phyloP scores from a whole-genome alignment of 2,797 vertebrate genomes.

The Masticophis lateralis region DNA sequence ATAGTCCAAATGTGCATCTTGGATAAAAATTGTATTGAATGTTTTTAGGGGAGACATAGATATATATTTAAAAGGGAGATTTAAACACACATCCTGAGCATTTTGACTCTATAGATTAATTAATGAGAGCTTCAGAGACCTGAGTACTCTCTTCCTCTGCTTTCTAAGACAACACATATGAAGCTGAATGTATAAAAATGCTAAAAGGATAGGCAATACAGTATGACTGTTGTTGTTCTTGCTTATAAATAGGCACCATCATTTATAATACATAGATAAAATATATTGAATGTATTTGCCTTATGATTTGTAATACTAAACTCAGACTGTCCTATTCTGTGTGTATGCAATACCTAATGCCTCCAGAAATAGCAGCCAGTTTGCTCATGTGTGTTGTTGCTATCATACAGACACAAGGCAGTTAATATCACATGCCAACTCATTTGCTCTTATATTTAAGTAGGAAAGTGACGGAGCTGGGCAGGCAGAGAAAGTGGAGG shows the following conservation, averaged over 20 bases:
- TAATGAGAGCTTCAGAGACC: conserved; percentile 36
- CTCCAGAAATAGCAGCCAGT: conserved; percentile 57
- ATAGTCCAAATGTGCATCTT: conserved; percentile 29
- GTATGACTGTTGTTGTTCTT: conserved; percentile 44
- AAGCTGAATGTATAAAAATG: conserved; percentile 38
- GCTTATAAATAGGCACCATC: conserved; percentile 68
- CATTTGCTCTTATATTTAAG: conserved; percentile 58
- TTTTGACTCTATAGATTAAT: conserved; percentile 18
- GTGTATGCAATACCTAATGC: conserved; percentile 39
- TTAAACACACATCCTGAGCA: background rate
- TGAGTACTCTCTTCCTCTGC: conserved; percentile 46
- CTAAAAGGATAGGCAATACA: conserved; percentile 55
- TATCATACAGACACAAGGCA: conserved; percentile 33
- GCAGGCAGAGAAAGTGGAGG: background rate
- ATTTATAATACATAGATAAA: conserved; percentile 69
- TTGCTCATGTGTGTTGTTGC: conserved; percentile 14
- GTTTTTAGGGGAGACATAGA: background rate
- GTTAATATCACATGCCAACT: conserved; percentile 45
- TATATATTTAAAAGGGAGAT: background rate
- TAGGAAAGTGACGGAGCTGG: conserved; percentile 32
- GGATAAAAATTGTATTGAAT: background rate
- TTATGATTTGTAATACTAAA: conserved; percentile 62
- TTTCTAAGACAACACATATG: conserved; percentile 45
- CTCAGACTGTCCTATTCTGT: conserved; percentile 45
- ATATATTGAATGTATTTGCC: conserved; percentile 34